Evolutionary conservation across 2,797 vertebrate genomes (phyloP), one percentile per base, ranked within the genome.

Genomic region (Onychomys torridus): DNA sequence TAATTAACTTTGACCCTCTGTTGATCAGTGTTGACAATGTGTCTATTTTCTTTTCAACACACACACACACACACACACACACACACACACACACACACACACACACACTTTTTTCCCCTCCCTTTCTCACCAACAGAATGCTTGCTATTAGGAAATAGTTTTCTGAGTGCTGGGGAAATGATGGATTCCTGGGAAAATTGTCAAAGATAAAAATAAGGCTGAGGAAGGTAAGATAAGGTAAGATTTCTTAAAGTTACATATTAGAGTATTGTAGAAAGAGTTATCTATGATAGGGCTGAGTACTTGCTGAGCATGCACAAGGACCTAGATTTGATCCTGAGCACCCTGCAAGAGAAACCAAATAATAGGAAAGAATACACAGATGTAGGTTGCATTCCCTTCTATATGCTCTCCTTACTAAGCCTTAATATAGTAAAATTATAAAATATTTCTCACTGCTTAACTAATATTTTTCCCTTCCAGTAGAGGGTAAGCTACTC

Each of bases 101-200:
- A 43, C 27, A 40, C 19, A 43, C 23, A 27, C 71, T 88, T 32
- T 34, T 93, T 87, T 59, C 85, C 34, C 34, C 32, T 57, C 79
- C 93, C 59, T 87, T 57, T 14, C 49, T 12, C 19, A 63, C 46
- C 25, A 91, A 69, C 2, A 82, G 65, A 84, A 81, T 21, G 49
- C 89, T 17, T 96, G 73, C 65, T 85, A 4, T 63, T 93, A 77
- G 43, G 16, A 97, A 52, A 81, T 43, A 67, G 61, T 77, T 94
- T 94, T 77, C 52, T 23, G 57, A 96, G 84, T 16, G 89, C 13
- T 6, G 81, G 40, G 13, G 23, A 4, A 94, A 88, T 34, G 34
- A 88, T 37, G 89, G 40, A 89, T 46, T 67, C 49, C 57, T 86
- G 85, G 12, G 32, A 67, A 95, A 91, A 90, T 5, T 49, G 12